A percentile compares a stretch with the other conserved stretches of the same genome.
These are phyloP conservation scores for Cynopterus brachyotis DNA, from an alignment of 2,113 vertebrate genomes.

Conservation along the genomic window DNA sequence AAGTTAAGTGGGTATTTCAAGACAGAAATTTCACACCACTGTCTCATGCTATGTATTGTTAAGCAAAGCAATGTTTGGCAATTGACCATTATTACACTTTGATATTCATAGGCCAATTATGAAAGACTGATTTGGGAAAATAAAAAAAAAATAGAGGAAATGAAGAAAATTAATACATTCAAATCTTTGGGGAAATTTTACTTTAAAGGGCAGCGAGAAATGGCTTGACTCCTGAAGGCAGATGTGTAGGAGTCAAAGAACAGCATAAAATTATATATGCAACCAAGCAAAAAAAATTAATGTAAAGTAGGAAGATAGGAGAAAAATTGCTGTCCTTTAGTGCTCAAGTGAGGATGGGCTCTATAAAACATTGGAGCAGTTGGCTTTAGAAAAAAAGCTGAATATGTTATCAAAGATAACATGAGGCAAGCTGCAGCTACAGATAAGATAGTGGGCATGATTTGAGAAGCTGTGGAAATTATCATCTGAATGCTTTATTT, in stretches of 20 bases:
- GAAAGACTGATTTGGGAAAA: neutral
- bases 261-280: neutral
- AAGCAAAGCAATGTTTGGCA: neutral
- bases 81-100: neutral
- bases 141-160: neutral
- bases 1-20: neutral
- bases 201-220: neutral
- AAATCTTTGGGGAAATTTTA: neutral
- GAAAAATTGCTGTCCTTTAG: neutral
- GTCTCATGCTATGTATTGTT: neutral
- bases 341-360: neutral
- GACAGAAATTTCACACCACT: neutral
- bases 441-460: neutral
- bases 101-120: neutral
- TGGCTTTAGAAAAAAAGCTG: neutral
- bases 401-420: neutral
- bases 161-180: neutral
- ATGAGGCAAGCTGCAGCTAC: neutral
- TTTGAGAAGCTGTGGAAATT: neutral
- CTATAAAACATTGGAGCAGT: neutral
- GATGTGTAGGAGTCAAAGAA: neutral
- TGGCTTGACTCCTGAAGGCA: neutral
- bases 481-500: neutral
- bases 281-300: neutral
- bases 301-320: neutral